Conservation (phyloP, 1,140 invertebrate genomes). For the Drosophila lowei region DNA sequence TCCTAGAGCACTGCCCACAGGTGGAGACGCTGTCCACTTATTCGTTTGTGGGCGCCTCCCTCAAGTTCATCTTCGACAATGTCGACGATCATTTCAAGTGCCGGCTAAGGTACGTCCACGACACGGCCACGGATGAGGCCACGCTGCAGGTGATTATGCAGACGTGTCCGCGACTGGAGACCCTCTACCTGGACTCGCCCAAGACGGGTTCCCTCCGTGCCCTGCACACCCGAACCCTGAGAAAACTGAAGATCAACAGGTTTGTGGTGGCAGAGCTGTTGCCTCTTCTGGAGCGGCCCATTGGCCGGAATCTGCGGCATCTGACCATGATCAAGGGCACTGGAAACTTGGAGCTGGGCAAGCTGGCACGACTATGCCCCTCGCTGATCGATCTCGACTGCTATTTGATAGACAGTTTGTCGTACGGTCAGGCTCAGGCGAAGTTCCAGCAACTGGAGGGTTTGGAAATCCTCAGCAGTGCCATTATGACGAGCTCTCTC, state of each 20-base stretch:
- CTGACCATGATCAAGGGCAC: slow-evolving; percentile 86
- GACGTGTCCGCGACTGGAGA: slow-evolving; percentile 86
- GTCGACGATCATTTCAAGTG: slow-evolving; percentile 85
- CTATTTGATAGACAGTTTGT: slow-evolving; percentile 86
- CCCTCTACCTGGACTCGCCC: slow-evolving; percentile 86
- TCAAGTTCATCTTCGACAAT: slow-evolving; percentile 84
- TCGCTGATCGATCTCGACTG: slow-evolving; percentile 86
- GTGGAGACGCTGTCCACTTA: slow-evolving; percentile 86
- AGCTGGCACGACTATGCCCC: slow-evolving; percentile 85
- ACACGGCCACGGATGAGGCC: slow-evolving; percentile 85
- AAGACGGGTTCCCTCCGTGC: slow-evolving; percentile 84
- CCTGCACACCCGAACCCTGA: slow-evolving; percentile 83
- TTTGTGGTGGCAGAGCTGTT: slow-evolving; percentile 86
- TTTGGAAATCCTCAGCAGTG: slow-evolving; percentile 86
- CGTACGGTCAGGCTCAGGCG: slow-evolving; percentile 84
- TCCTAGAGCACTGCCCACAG: slow-evolving; percentile 86
- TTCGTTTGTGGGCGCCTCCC: slow-evolving; percentile 86
- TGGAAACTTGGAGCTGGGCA: slow-evolving; percentile 85
- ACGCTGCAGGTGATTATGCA: slow-evolving; percentile 85
- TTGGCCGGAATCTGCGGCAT: slow-evolving; percentile 85
- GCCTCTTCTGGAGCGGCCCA: slow-evolving; percentile 84
- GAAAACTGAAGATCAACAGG: slow-evolving; percentile 86
- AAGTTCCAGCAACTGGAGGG: slow-evolving; percentile 86
- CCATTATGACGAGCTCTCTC: slow-evolving; percentile 84
- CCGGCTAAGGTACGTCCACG: slow-evolving; percentile 86